phyloP scores from a whole-genome alignment of 2,797 vertebrate species.

The Chromobotia macracanthus region DNA sequence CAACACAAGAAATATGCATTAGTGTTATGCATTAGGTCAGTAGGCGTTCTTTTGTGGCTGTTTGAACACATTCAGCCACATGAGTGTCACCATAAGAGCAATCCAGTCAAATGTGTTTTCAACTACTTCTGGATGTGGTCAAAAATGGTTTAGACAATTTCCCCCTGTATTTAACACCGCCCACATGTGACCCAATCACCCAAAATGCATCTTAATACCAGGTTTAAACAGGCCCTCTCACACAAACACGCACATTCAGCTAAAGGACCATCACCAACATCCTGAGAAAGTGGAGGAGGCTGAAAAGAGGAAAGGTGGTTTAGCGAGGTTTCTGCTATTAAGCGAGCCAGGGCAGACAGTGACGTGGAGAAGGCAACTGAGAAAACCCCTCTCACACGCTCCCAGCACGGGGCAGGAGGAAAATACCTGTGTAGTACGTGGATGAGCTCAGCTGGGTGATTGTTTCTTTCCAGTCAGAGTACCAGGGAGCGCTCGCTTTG shows the following conservation, averaged over 20 bases:
- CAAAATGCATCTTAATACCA: too few species aligned
- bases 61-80: too few species aligned
- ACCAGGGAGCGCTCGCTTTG: conserved; percentile 93
- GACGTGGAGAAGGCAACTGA: conserved; percentile 7
- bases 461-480: conserved; percentile 90
- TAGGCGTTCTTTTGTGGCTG: too few species aligned
- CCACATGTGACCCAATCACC: too few species aligned
- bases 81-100: too few species aligned
- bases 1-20: too few species aligned
- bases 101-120: too few species aligned
- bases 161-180: too few species aligned
- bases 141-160: too few species aligned
- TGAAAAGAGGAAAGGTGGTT: conserved; percentile 26
- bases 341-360: conserved; percentile 21
- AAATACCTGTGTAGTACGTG: conserved; percentile 87
- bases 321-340: conserved; percentile 43
- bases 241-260: conserved; percentile 5
- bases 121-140: too few species aligned
- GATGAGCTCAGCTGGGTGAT: conserved; percentile 87
- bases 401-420: conserved; percentile 49
- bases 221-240: background rate
- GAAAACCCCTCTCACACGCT: conserved; percentile 27
- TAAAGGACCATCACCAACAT: conserved; percentile 45
- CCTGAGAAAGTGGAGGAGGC: conserved; percentile 32
- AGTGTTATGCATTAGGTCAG: too few species aligned